Evolutionary conservation across 2,888 invertebrate species (phyloP), one percentile per base, ranked within the genome.

Genomic region (Poecilus cupreus): DNA sequence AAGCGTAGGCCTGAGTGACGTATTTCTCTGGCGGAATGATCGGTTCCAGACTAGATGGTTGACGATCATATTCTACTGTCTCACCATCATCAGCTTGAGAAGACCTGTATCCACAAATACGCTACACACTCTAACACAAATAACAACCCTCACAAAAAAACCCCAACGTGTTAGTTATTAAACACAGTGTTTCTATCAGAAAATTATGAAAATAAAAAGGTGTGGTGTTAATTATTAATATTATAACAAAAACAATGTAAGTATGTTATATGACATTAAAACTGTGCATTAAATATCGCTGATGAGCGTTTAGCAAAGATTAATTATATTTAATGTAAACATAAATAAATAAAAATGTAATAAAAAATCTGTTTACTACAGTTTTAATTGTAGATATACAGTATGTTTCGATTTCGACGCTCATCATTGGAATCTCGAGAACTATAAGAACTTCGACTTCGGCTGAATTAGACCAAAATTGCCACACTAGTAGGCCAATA

Each of bases 51-150:
- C 64, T 70, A 39, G 83, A 46, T 22, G 83, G 49, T 78, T 83
- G 83, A 60, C 81, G 46, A 74, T 82, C 81, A 89, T 88, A 86
- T 86, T 88, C 86, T 68, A 90, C 90, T 86, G 87, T 86, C 84
- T 85, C 85, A 90, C 90, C 89, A 86, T 84, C 83, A 60, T 51
- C 81, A 89, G 88, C 85, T 86, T 88, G 87, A 84, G 87, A 86
- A 85, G 86, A 87, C 89, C 90, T 88, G 91, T 91, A 90, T 91
- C 91, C 91, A 90, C 89, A 89, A 87, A 89, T 79, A 79, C 32
- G 20, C 79, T 79, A 80, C 80, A 80, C 80, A 72, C 68, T 80
- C 79, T 70, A 79, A 80, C 80, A 80, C 72, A 72, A 79, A 79
- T 72, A 18, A 68, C 8, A 68, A 32, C 64, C 64, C 37, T 24